Conservation (phyloP, 2,113 vertebrate species). For the Proterorhinus semilunaris region DNA sequence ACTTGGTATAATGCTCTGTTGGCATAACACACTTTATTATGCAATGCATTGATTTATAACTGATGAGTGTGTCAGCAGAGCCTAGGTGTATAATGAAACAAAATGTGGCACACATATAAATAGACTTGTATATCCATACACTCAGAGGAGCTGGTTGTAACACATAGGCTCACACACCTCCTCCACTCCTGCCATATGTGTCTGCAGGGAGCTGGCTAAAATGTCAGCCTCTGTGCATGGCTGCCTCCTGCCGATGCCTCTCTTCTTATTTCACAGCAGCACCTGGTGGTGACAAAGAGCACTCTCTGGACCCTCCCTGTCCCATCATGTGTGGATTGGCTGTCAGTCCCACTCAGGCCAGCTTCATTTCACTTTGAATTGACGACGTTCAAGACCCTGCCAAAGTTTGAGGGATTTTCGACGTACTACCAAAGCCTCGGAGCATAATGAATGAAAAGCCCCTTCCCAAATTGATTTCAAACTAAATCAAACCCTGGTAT, state of each 20-base stretch:
- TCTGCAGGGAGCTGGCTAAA: slow-evolving; percentile 72
- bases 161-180: slow-evolving; percentile 51
- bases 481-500: slow-evolving; percentile 75
- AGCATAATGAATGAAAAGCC: slow-evolving; percentile 77
- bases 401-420: slow-evolving; percentile 75
- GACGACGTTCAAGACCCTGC: slow-evolving; percentile 61
- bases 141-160: slow-evolving; percentile 42
- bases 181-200: slow-evolving; percentile 59
- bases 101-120: slow-evolving; percentile 26
- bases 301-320: slow-evolving; percentile 48
- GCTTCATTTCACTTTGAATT: slow-evolving; percentile 69
- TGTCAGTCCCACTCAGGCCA: slow-evolving; percentile 61
- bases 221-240: slow-evolving; percentile 72
- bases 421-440: slow-evolving; percentile 66
- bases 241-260: slow-evolving; percentile 66
- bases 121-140: slow-evolving; percentile 20
- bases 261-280: slow-evolving; percentile 82
- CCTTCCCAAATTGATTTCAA: slow-evolving; percentile 78
- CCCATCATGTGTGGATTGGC: slow-evolving; percentile 50
- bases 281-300: slow-evolving; percentile 80
- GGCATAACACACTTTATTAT: slow-evolving; percentile 43
- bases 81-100: slow-evolving; percentile 8
- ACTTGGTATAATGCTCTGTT: slow-evolving; percentile 42
- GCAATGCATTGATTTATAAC: slow-evolving; percentile 46
- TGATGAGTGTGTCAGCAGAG: slow-evolving; percentile 29